Base-by-base conservation (phyloP, 1,140 invertebrate genomes). In the Drosophila nigrodunni region DNA sequence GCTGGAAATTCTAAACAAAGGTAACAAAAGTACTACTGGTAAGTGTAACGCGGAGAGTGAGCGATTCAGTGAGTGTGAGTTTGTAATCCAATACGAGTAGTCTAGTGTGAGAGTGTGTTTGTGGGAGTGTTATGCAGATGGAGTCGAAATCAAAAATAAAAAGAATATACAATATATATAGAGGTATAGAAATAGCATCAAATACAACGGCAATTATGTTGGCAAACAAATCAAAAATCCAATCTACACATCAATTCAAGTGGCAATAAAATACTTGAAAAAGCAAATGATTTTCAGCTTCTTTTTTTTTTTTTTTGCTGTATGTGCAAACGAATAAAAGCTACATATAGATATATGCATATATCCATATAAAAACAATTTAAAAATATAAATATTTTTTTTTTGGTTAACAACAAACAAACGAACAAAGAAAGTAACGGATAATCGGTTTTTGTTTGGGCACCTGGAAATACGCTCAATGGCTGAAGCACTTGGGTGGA, bases 391-490 rank as follows among this genome's bases (percentile, higher is more conserved):
- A 44, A 61, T 46, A 64, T 59, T 54, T 18, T n/a, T 58, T 11
- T 15, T 50, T 50, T 5, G 15, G 50, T 35, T 44, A 66, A 77
- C 55, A 65, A 86, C 59, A 46, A 73, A 71, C 74, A 72, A 62
- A 70, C 62, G 72, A 80, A 47, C 60, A 43, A 13, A 71, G 18
- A 59, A 72, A 62, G 41, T 13, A 43, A 43, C 3, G 11, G 65
- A 30, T 21, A 46, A n/a, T 58, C 30, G 18, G 41, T 41, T 30
- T 60, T n/a, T n/a, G 18, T 21, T 39, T 61, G 37, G 43, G 75
- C 89, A 92, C 92, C 92, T 92, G 92, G 92, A 92, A 92, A 92
- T 78, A 92, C 92, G 82, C 91, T 91, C 82, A 92, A 82, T 74
- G 92, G 91, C 89, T 92, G 90, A 73, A 92, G 82, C 80, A 92